Evolutionary conservation across 2,888 invertebrate genomes (phyloP), one percentile per base, ranked within the genome.

Genomic region (Cantharis rustica): DNA sequence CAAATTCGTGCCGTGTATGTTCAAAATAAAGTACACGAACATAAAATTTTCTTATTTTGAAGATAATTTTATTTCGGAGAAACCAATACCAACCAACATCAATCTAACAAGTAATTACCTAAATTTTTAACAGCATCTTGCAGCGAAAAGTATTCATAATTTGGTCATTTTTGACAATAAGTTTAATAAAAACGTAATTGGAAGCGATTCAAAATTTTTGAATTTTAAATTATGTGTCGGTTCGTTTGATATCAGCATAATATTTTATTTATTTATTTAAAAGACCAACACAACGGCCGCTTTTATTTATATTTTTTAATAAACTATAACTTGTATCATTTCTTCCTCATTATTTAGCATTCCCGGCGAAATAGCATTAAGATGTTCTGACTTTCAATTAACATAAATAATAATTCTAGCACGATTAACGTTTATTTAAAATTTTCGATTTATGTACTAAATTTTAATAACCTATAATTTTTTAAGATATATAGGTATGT

Each of bases 1-100:
- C 82, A 80, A 80, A 79, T 77, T 81, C 82, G 79, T 75, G 80
- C 75, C 73, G 82, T 68, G 76, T 79, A 80, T 80, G 79, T 81
- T 80, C 78, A 81, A 80, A 81, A 81, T 80, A 82, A 80, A 81
- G 80, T 76, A 77, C 75, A 77, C 66, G 76, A 79, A 75, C 75
- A 77, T 79, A 80, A 79, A 79, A 80, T 78, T 75, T 68, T 77
- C 78, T 79, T 77, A 77, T 80, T 80, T 78, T 73, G 76, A 75
- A 72, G 16, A 75, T 76, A 70, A 69, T 62, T 61, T 47, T 47
- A 47, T 47, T 47, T 47, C 47, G n/a, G 47, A 47, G 47, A 47
- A 31, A n/a, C 47, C 47, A 47, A n/a, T 47, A 47, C 47, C 47
- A 47, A 47, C 47, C 47, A 47, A 47, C 47, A 47, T 47, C 47